Percentiles rank a stretch among this genome's conserved stretches.
These are phyloP conservation scores for Xenopus laevis DNA, from an alignment of 2,113 vertebrate species.

Conservation along the genomic window DNA sequence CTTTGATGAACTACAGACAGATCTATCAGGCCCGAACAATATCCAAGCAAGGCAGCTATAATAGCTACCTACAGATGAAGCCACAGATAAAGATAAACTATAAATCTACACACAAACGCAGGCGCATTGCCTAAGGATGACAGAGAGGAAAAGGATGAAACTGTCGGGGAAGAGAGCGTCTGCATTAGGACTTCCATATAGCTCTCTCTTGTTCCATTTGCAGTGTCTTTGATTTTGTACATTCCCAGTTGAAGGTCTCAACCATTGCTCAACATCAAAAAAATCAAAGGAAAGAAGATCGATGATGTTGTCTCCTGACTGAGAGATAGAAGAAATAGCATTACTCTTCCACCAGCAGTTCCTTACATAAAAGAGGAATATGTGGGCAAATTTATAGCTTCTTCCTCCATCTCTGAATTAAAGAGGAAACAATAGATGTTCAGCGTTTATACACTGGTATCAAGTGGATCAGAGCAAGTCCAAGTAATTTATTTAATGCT, in stretches of 20 bases:
- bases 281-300: conserved; percentile 45
- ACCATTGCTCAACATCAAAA: conserved; percentile 39
- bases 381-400: conserved; percentile 11
- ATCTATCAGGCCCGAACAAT: conserved; percentile 93
- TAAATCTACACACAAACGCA: conserved; percentile 84
- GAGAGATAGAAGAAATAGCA: conserved; percentile 35
- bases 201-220: conserved; percentile 26
- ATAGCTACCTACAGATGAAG: conserved; percentile 96
- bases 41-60: conserved; percentile 84
- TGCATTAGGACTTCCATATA: conserved; percentile 49
- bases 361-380: conserved; percentile 29
- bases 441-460: neutral
- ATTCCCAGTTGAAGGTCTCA: conserved; percentile 35
- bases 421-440: conserved; percentile 20
- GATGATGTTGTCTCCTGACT: conserved; percentile 12
- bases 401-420: conserved; percentile 11
- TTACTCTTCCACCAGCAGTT: conserved; percentile 33
- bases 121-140: conserved; percentile 65
- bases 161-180: conserved; percentile 56
- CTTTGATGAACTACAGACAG: conserved; percentile 88
- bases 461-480: neutral
- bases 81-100: conserved; percentile 96
- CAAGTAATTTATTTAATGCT: too few relatives aligned
- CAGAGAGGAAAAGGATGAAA: conserved; percentile 59
- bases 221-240: conserved; percentile 52